Evolutionary conservation across 2,888 invertebrate genomes (phyloP), one percentile per base, ranked within the genome.

Genomic region (Papilio demoleus): DNA sequence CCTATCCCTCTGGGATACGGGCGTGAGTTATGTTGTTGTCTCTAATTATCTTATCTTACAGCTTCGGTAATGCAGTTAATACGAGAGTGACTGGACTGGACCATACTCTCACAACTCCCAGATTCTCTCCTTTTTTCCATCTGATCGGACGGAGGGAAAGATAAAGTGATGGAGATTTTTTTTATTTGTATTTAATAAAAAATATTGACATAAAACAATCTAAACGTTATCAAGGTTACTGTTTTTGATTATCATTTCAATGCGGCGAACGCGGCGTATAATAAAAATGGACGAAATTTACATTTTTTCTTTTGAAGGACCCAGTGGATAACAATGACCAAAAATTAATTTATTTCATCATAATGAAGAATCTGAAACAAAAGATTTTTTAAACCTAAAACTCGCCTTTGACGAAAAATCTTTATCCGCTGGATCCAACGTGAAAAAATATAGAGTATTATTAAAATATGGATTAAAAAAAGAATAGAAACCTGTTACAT

Each of bases 241-340:
- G 53, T 14, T 27, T 53, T 27, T 27, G 53, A 27, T 53, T 53
- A 53, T 53, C 8, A 53, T n/a, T 27, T 22, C 2, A 45, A 45
- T 22, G 47, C 50, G 24, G 27, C 27, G 53, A 27, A 27, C n/a
- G 5, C n/a, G 3, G 53, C 8, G 27, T n/a, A 12, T 27, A 14
- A 27, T 27, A 53, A 27, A 24, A 53, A 3, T 53, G 53, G 53
- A 53, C n/a, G 53, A 53, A 53, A 27, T 53, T 50, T 50, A 50
- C 50, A 50, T 50, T 53, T 53, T 53, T 53, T n/a, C n/a, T n/a
- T 53, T 24, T 53, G 27, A 53, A n/a, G 53, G n/a, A n/a, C 53
- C 27, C 53, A 14, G 11, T 27, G 14, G 27, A 53, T n/a, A 27
- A 50, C 50, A 50, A 50, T 50, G 50, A 27, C 27, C 24, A 8